phyloP scores from a whole-genome alignment of 2,113 vertebrate genomes.

The Mellivora capensis region DNA sequence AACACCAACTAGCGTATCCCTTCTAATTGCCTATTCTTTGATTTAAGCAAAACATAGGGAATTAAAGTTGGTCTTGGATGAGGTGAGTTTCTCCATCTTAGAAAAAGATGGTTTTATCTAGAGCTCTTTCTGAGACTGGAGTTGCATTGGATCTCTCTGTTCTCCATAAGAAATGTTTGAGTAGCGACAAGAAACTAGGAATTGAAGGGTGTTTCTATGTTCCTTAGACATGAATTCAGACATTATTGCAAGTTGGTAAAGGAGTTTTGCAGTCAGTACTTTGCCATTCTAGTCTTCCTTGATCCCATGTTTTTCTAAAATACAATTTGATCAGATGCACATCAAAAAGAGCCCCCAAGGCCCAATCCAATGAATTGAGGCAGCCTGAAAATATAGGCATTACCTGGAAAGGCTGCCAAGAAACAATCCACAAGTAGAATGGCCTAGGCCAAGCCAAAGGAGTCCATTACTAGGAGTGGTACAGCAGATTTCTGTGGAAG shows the following conservation, averaged over 20 bases:
- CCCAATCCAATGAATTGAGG: not conserved
- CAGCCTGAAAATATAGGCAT: not conserved
- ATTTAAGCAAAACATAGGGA: slow-evolving; percentile 27
- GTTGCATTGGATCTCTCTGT: not conserved
- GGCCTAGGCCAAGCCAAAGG: slow-evolving; percentile 9
- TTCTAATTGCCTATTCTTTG: slow-evolving; percentile 6
- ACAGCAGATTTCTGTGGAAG: not conserved
- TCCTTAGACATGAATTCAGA: not conserved
- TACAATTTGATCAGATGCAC: slow-evolving; percentile 26
- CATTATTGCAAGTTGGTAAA: slow-evolving; percentile 7
- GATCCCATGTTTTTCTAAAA: not conserved
- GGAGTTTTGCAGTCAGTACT: not conserved
- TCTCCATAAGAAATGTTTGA: not conserved
- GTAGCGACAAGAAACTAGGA: not conserved
- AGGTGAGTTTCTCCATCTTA: not conserved
- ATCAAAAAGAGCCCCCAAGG: not conserved
- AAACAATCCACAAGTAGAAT: slow-evolving; percentile 2
- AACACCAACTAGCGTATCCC: not conserved
- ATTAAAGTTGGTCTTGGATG: not conserved
- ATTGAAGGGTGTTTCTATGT: not conserved
- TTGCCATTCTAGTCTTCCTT: slow-evolving; percentile 7
- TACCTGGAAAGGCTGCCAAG: not conserved
- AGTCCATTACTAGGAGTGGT: not conserved
- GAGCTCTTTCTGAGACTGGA: not conserved
- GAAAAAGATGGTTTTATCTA: slow-evolving; percentile 22